A percentile compares a stretch with the other conserved stretches of the same genome.
phyloP scores from a whole-genome alignment of 2,888 invertebrate species.

The Drepana falcataria region DNA sequence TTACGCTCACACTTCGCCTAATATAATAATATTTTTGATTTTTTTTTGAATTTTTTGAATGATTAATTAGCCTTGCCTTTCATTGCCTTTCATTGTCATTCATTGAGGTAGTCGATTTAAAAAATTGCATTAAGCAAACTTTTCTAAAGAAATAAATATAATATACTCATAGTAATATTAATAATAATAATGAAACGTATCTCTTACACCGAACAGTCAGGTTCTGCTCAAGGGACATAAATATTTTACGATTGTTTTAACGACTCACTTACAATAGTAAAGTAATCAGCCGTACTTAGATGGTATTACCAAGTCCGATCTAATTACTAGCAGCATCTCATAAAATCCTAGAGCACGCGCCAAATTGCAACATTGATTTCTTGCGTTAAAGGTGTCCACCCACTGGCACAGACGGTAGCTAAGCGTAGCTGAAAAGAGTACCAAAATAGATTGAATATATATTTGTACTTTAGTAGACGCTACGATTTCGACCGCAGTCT shows the following conservation, averaged over 20 bases:
- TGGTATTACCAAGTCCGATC: slow-evolving; percentile 24
- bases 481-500: too few relatives aligned
- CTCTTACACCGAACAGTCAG: not conserved
- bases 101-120: too few relatives aligned
- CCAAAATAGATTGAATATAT: too few relatives aligned
- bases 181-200: not conserved
- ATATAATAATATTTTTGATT: too few relatives aligned
- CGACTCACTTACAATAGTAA: slow-evolving; percentile 6
- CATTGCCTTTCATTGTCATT: too few relatives aligned
- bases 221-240: not conserved
- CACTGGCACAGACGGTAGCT: not conserved
- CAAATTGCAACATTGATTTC: slow-evolving; percentile 36
- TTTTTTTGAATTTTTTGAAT: too few relatives aligned
- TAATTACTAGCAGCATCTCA: slow-evolving; percentile 41
- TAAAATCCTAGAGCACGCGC: slow-evolving; percentile 44
- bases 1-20: too few relatives aligned
- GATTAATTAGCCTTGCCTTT: too few relatives aligned
- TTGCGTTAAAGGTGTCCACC: not conserved
- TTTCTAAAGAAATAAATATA: not conserved
- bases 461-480: too few relatives aligned
- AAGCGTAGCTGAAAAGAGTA: not conserved
- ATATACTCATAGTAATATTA: not conserved
- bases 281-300: slow-evolving; percentile 27
- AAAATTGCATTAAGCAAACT: not conserved
- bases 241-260: not conserved